Evolutionary conservation across 2,888 invertebrate genomes (phyloP).

Genomic region (Cynaeus angustus): DNA sequence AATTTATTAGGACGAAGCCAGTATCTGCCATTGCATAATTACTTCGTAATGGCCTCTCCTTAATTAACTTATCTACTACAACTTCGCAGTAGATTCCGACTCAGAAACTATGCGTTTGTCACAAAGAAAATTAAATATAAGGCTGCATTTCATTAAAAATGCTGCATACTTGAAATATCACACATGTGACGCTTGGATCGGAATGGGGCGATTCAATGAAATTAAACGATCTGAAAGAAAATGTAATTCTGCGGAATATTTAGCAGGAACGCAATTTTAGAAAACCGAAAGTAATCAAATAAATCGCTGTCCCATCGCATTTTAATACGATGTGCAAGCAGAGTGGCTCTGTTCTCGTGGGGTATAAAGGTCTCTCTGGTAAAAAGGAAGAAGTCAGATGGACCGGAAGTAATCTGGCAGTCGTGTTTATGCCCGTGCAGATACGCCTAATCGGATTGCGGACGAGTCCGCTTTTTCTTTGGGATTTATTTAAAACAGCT

Average conservation of each 20-base stretch:
- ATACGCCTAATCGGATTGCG: conserved; percentile 55
- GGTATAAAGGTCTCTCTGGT: conserved; percentile 53
- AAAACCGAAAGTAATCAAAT: conserved; percentile 58
- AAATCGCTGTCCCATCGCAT: conserved; percentile 59
- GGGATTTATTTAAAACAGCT: conserved; percentile 38
- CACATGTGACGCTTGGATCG: conserved; percentile 2
- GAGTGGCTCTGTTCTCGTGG: conserved; percentile 41
- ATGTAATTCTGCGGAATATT: conserved; percentile 41
- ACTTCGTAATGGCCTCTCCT: conserved; percentile 35
- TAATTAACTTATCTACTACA: conserved; percentile 45
- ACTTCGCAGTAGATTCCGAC: conserved; percentile 11
- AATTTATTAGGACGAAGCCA: conserved; percentile 40
- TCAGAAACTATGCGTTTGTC: conserved; percentile 23
- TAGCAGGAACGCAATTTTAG: conserved; percentile 45
- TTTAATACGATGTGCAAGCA: conserved; percentile 53
- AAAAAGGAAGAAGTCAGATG: conserved; percentile 57
- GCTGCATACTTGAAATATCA: conserved; percentile 6
- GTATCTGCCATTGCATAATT: conserved; percentile 40
- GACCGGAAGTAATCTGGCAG: conserved; percentile 58
- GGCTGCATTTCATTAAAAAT: not conserved
- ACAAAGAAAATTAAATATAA: conserved; percentile 16
- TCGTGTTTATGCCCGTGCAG: conserved; percentile 56
- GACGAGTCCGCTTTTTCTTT: conserved; percentile 41
- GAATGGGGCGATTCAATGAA: conserved; percentile 20
- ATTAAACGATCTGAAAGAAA: conserved; percentile 35